Base-by-base conservation (phyloP, 2,888 invertebrate genomes). In the Sisyra terminalis region DNA sequence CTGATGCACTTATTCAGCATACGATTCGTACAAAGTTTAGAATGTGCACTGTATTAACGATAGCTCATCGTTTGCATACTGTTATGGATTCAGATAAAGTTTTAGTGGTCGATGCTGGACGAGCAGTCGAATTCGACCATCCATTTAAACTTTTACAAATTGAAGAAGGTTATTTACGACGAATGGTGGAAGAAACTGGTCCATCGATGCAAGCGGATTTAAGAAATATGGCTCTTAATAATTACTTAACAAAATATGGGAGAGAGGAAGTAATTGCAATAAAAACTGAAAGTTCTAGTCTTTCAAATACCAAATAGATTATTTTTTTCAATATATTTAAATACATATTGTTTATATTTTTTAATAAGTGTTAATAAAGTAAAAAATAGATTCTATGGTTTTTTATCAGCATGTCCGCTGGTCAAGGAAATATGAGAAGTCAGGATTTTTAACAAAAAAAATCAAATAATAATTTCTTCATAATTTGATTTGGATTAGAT, bases 31-130 rank as follows among this genome's bases (percentile, higher is more conserved):
- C 59, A 24, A 68, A 70, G 52, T 41, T 41, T 35, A 5, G 11
- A 8, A 52, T 63, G 13, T 73, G 71, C 48, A 71, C 72, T 2
- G 72, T 75, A 6, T 54, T 75, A 14, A 73, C 73, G 2, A 71
- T 81, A 29, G 80, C 80, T 6, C 79, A 81, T 56, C 63, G 80
- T 16, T 64, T 82, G 2, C 69, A 73, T 49, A 75, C 74, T 2
- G 68, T 75, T 46, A 73, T 75, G 68, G 73, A 75, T 56, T 71
- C 67, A 3, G 71, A 73, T 52, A 57, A 61, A 48, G 63, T 72
- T 44, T 56, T 87, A 49, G 85, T 87, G 11, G 75, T 88, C 71
- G 81, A 85, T 55, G 78, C 78, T 29, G 88, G 88, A 0, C 63
- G 59, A 40, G 68, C 77, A 54, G 71, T 75, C 42, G 85, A 87